These are phyloP conservation scores for Cataglyphis hispanica DNA, from an alignment of 1,140 invertebrate species.

Conservation along the genomic window DNA sequence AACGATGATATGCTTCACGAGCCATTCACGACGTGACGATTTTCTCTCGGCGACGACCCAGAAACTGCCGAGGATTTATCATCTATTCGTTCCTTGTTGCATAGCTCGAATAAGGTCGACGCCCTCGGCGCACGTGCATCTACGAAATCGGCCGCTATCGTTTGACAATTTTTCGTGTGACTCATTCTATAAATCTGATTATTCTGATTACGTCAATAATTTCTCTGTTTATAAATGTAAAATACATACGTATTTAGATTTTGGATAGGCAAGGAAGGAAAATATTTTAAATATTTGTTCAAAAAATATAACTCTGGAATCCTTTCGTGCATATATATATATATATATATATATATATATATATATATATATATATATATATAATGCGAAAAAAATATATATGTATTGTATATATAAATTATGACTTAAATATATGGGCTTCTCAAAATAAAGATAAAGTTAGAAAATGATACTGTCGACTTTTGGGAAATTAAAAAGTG, in stretches of 20 bases:
- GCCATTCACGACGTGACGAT: conserved; percentile 14
- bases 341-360: no score
- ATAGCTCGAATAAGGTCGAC: conserved; percentile 8
- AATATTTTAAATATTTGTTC: no score
- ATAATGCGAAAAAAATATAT: no score
- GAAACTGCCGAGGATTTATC: conserved; percentile 32
- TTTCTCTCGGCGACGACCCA: conserved; percentile 26
- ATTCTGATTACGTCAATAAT: not conserved
- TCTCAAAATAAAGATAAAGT: no score
- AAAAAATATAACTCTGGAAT: not conserved
- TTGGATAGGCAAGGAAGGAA: not conserved
- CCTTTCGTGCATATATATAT: not conserved
- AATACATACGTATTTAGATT: not conserved
- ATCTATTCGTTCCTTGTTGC: conserved; percentile 4
- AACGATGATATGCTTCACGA: not conserved
- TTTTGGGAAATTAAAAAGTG: not conserved
- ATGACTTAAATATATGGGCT: no score
- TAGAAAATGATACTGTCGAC: no score
- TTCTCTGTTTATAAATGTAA: not conserved
- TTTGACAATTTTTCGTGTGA: not conserved
- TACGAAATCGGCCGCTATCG: not conserved
- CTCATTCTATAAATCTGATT: no score
- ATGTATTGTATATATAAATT: no score
- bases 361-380: no score
- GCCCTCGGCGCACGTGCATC: conserved; percentile 17